phyloP scores from a whole-genome alignment of 2,888 invertebrate species.

The Diarsia rubi region DNA sequence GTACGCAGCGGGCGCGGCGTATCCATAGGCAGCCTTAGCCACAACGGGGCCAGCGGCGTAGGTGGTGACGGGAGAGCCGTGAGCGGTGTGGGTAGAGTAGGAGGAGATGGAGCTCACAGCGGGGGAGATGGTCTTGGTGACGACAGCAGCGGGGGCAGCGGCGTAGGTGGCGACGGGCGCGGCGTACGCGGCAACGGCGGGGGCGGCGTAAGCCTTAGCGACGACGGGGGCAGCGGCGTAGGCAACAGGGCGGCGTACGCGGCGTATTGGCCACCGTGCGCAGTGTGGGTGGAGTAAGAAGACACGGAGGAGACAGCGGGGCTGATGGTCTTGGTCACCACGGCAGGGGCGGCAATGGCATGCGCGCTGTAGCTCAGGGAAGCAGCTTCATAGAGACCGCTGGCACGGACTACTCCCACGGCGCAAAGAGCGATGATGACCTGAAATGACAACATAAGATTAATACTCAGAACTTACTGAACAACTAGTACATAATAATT shows the following conservation, averaged over 20 bases:
- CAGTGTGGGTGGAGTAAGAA: conserved; percentile 74
- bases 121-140: conserved; percentile 68
- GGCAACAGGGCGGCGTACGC: conserved; percentile 73
- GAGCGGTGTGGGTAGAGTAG: conserved; percentile 77
- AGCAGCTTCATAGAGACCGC: conserved; percentile 87
- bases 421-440: conserved; percentile 91
- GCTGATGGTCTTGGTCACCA: conserved; percentile 80
- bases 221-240: conserved; percentile 80
- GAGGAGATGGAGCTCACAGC: conserved; percentile 82
- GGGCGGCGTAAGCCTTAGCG: conserved; percentile 66
- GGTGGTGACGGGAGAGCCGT: conserved; percentile 67
- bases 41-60: conserved; percentile 73
- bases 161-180: conserved; percentile 80
- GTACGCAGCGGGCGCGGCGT: conserved; percentile 79
- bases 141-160: conserved; percentile 49
- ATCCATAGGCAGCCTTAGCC: conserved; percentile 72
- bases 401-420: conserved; percentile 91
- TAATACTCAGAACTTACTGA: conserved; percentile 18
- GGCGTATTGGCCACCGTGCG: conserved; percentile 69
- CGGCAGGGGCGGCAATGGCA: conserved; percentile 79
- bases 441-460: conserved; percentile 74
- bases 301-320: conserved; percentile 78
- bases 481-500: not conserved
- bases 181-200: conserved; percentile 52
- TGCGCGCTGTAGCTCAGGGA: conserved; percentile 88